A percentile compares a stretch with the other conserved stretches of the same genome.
phyloP scores from a whole-genome alignment of 2,888 invertebrate genomes.

The Chaetoderma sp. region DNA sequence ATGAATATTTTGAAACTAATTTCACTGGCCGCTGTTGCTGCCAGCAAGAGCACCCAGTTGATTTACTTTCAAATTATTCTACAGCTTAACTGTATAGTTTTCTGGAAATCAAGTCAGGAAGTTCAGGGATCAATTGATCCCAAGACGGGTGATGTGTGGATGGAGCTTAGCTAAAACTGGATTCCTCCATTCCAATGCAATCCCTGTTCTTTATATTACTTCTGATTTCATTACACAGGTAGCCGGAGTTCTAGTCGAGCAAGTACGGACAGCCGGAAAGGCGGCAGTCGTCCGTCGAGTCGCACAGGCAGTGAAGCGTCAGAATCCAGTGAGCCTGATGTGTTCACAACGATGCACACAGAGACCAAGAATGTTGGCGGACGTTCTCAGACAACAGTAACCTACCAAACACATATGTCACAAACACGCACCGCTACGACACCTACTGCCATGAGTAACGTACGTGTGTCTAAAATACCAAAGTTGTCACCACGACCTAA shows the following conservation, averaged over 20 bases:
- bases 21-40: no score
- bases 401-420: slow-evolving; percentile 63
- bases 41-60: no score
- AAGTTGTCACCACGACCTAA: slow-evolving; percentile 45
- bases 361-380: slow-evolving; percentile 59
- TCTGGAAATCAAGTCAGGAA: no score
- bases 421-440: slow-evolving; percentile 52
- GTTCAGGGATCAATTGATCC: no score
- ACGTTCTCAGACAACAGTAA: slow-evolving; percentile 61
- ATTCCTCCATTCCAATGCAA: no score
- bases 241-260: slow-evolving; percentile 75
- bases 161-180: no score
- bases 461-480: slow-evolving; percentile 57
- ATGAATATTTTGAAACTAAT: no score
- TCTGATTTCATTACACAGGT: slow-evolving; percentile 69
- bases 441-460: slow-evolving; percentile 33
- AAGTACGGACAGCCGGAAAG: slow-evolving; percentile 74
- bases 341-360: slow-evolving; percentile 63
- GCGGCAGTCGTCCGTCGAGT: slow-evolving; percentile 83
- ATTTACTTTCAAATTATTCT: no score
- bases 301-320: slow-evolving; percentile 86
- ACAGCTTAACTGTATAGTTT: no score
- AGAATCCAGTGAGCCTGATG: slow-evolving; percentile 58
- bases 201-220: neutral
- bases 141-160: no score